Percentiles rank a stretch among this genome's conserved stretches.
phyloP scores from a whole-genome alignment of 2,113 vertebrate species.

The Varanus komodoensis region DNA sequence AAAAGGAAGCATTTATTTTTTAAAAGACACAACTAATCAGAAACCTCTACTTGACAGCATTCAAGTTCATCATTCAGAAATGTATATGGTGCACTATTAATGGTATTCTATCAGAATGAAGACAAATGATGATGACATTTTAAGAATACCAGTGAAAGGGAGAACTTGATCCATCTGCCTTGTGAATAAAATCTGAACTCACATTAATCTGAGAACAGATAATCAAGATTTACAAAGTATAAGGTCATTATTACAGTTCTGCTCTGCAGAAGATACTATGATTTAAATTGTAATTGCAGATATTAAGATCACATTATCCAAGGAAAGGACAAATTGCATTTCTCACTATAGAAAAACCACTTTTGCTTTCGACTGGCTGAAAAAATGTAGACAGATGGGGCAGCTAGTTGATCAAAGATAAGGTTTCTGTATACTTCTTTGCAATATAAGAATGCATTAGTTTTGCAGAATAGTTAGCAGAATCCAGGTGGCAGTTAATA shows the following conservation, averaged over 20 bases:
- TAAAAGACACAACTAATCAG: not conserved
- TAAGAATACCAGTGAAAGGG: constrained; percentile 8
- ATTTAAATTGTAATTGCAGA: not conserved
- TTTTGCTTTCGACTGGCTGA: not conserved
- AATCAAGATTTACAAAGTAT: not conserved
- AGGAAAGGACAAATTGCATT: not conserved
- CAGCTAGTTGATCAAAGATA: not conserved
- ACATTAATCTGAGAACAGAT: not conserved
- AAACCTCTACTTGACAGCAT: not conserved
- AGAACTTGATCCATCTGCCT: not conserved
- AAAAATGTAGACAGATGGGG: not conserved
- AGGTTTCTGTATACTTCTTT: not conserved
- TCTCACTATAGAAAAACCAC: not conserved
- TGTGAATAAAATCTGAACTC: not conserved
- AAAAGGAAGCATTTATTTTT: not conserved
- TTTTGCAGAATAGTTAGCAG: not conserved
- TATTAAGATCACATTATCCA: not conserved
- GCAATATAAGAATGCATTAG: not conserved
- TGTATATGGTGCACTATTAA: not conserved
- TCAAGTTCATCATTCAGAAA: not conserved
- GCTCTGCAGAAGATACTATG: not conserved
- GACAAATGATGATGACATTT: constrained; percentile 1
- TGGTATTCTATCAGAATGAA: not conserved
- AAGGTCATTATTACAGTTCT: not conserved
- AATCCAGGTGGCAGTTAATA: not conserved